phyloP scores from a whole-genome alignment of 1,140 invertebrate genomes.

The Bathynomus jamesi region DNA sequence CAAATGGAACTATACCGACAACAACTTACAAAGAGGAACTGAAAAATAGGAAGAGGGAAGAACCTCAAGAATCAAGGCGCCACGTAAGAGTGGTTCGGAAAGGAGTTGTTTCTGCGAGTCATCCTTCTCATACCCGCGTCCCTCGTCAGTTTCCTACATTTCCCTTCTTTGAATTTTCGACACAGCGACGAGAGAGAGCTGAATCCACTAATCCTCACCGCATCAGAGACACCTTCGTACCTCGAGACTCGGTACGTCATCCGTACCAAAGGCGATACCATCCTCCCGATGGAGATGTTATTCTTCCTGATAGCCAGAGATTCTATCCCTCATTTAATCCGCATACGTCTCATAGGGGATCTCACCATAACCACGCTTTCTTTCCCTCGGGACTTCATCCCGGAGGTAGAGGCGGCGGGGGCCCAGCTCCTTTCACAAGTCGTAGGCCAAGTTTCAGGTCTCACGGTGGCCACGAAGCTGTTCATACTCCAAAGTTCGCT shows the following conservation, averaged over 20 bases:
- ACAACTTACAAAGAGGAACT: too few species aligned
- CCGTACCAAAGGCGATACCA: too few species aligned
- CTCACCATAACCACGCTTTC: neutral
- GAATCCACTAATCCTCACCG: too few species aligned
- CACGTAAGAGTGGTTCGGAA: neutral
- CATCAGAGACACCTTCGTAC: too few species aligned
- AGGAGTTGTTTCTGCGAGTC: neutral
- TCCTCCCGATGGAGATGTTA: neutral
- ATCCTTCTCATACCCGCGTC: neutral
- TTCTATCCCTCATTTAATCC: neutral
- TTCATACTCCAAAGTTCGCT: neutral
- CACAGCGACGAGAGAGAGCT: neutral
- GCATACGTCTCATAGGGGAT: neutral
- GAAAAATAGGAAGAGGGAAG: too few species aligned
- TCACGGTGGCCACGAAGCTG: neutral
- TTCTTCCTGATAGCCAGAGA: neutral
- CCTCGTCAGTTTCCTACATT: neutral
- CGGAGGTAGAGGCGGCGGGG: neutral
- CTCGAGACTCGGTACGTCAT: too few species aligned
- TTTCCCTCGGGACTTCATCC: neutral
- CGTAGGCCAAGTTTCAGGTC: neutral
- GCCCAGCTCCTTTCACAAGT: neutral
- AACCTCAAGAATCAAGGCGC: neutral
- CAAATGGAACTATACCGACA: too few species aligned
- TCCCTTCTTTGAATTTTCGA: neutral